A percentile compares a stretch with the other conserved stretches of the same genome.
These are phyloP conservation scores for Invenusta paracnida DNA, from an alignment of 2,888 invertebrate species.

Conservation along the genomic window DNA sequence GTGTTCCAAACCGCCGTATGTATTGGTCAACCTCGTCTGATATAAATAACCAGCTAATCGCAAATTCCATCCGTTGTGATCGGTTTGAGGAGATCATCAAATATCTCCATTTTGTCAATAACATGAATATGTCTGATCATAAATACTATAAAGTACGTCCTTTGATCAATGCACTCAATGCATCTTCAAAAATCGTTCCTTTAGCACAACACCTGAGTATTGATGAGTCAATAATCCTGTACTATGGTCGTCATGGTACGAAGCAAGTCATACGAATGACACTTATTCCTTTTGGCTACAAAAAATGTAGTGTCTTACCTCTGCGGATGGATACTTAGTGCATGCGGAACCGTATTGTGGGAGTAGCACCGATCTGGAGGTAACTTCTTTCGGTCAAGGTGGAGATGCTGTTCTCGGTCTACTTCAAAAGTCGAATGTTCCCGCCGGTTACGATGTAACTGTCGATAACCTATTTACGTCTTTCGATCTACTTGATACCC, in stretches of 20 bases:
- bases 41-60: not conserved
- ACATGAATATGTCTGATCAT: slow-evolving; percentile 10
- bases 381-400: slow-evolving; percentile 1
- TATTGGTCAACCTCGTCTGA: slow-evolving; percentile 38
- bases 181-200: slow-evolving; percentile 10
- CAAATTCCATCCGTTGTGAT: not conserved
- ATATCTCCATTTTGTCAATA: slow-evolving; percentile 44
- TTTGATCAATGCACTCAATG: slow-evolving; percentile 10
- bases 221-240: not conserved
- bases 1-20: slow-evolving; percentile 37
- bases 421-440: not conserved
- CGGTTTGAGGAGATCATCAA: slow-evolving; percentile 45
- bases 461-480: slow-evolving; percentile 46
- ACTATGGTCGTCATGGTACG: slow-evolving; percentile 19
- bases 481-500: slow-evolving; percentile 37
- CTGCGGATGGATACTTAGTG: slow-evolving; percentile 20
- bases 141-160: slow-evolving; percentile 11
- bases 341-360: not conserved
- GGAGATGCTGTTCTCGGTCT: not conserved
- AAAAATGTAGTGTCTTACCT: slow-evolving; percentile 46
- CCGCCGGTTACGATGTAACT: slow-evolving; percentile 30
- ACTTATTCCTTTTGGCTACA: slow-evolving; percentile 49
- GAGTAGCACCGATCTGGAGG: slow-evolving; percentile 4
- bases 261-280: slow-evolving; percentile 45
- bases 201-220: slow-evolving; percentile 34